Percentiles rank a stretch among this genome's conserved stretches.
These are phyloP conservation scores for Platysteira castanea DNA, from an alignment of 2,113 vertebrate genomes.

Conservation along the genomic window DNA sequence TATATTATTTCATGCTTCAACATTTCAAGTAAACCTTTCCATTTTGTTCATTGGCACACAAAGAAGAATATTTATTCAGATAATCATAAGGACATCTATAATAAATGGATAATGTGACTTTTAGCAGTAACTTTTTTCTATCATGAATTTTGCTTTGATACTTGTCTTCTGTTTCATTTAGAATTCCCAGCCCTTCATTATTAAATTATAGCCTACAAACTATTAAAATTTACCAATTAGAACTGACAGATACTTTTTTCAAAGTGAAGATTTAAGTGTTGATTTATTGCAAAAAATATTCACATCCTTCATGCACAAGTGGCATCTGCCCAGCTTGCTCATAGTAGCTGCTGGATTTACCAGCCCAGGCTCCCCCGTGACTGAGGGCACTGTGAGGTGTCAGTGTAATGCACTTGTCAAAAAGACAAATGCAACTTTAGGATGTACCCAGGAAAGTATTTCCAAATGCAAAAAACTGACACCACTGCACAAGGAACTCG, in stretches of 20 bases:
- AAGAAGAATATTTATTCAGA: not conserved
- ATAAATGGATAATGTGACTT: conserved; percentile 5
- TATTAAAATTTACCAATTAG: conserved; percentile 42
- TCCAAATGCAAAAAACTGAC: not conserved
- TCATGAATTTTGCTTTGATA: conserved; percentile 33
- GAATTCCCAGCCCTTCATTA: conserved; percentile 40
- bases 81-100: not conserved
- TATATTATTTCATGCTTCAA: not conserved
- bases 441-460: not conserved
- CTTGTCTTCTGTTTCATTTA: conserved; percentile 39
- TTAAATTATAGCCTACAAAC: conserved; percentile 47
- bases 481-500: not conserved
- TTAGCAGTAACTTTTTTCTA: not conserved
- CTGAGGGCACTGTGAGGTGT: not conserved
- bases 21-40: not conserved
- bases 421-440: not conserved
- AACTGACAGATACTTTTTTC: conserved; percentile 26
- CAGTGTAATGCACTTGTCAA: not conserved
- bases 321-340: not conserved
- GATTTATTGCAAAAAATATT: not conserved
- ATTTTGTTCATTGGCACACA: not conserved
- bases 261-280: not conserved
- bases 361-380: not conserved
- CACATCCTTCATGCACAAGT: not conserved
- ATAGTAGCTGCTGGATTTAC: not conserved